Evolutionary conservation across 2,888 invertebrate species (phyloP).

Genomic region (Ariolimax columbianus): DNA sequence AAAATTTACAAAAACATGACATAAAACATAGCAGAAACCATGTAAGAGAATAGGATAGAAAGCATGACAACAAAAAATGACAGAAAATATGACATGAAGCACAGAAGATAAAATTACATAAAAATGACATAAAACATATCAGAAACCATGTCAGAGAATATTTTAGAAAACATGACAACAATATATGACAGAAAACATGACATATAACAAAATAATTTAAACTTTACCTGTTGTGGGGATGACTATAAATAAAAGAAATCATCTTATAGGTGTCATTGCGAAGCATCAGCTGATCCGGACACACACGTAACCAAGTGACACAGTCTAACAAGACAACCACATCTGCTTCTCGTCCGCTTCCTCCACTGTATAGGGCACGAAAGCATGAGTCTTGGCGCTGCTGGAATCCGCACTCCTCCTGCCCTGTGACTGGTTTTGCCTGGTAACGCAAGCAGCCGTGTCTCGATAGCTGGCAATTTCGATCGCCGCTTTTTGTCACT

Average conservation of each 20-base stretch:
- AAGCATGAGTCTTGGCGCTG: neutral
- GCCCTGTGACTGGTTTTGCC: neutral
- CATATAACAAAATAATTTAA: neutral
- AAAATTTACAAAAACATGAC: too few species aligned
- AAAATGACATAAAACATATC: neutral
- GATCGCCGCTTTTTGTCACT: neutral
- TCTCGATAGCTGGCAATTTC: slow-evolving; percentile 10
- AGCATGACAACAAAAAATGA: neutral
- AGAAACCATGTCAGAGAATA: neutral
- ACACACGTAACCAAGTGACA: neutral
- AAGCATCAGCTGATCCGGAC: neutral
- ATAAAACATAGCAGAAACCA: too few species aligned
- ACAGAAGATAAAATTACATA: neutral
- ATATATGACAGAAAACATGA: too few species aligned
- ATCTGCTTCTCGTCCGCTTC: neutral
- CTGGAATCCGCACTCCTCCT: neutral
- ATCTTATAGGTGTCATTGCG: neutral
- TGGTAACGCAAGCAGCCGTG: neutral
- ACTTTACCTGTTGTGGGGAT: neutral
- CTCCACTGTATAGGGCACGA: neutral
- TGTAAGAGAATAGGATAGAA: too few species aligned
- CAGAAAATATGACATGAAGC: neutral
- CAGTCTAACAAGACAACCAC: neutral
- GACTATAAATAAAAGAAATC: slow-evolving; percentile 19
- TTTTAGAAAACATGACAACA: too few species aligned